Conservation (phyloP, 2,888 invertebrate species). For the Creontiades dilutus region DNA sequence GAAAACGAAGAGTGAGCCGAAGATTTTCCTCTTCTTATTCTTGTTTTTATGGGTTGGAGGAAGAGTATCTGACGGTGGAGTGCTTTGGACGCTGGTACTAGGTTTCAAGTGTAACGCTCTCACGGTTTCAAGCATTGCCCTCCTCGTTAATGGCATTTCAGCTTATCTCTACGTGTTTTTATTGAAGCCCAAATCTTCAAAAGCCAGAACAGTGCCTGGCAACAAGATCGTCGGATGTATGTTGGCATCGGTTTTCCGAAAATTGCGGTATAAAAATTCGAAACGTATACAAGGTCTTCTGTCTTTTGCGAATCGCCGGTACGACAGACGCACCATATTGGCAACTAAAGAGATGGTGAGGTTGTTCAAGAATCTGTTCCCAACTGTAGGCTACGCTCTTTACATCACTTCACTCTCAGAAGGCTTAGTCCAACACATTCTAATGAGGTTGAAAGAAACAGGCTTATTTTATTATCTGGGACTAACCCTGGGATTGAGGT, state of each 20-base stretch:
- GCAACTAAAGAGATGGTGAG: neutral
- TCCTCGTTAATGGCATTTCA: neutral
- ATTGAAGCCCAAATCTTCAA: neutral
- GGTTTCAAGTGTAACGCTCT: neutral
- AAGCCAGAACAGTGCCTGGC: neutral
- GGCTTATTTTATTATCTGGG: neutral
- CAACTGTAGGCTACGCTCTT: constrained; percentile 7
- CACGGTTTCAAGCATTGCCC: neutral
- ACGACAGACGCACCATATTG: neutral
- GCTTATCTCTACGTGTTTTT: neutral
- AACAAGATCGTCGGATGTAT: neutral
- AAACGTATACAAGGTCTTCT: neutral
- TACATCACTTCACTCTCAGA: neutral
- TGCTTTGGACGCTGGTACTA: neutral
- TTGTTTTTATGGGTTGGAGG: neutral
- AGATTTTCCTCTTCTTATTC: neutral
- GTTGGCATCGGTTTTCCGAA: neutral
- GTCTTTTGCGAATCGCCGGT: neutral
- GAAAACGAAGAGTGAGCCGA: neutral
- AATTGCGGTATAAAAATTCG: neutral
- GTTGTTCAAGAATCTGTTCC: neutral
- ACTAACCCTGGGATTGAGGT: neutral
- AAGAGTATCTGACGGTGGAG: neutral
- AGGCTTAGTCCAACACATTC: neutral
- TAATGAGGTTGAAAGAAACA: neutral